phyloP scores from a whole-genome alignment of 2,888 invertebrate species.

The Spialia ferax region DNA sequence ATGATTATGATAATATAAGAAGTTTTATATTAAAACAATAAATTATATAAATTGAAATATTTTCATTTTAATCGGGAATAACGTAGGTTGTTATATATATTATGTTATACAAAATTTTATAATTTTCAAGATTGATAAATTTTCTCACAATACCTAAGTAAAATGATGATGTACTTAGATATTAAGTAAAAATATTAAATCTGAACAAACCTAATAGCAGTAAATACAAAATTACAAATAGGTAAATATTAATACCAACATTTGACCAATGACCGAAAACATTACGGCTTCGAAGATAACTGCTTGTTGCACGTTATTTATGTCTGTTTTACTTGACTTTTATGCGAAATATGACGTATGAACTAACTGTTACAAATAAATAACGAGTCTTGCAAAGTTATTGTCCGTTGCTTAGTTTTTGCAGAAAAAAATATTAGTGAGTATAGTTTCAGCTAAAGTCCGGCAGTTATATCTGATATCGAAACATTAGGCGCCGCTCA shows the following conservation, averaged over 20 bases:
- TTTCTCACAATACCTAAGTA: background rate
- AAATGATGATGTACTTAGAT: background rate
- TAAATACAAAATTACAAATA: background rate
- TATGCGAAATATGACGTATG: slow-evolving; percentile 1
- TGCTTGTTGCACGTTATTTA: slow-evolving; percentile 12
- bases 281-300: slow-evolving; percentile 7
- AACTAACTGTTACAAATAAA: slow-evolving; percentile 6
- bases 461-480: slow-evolving; percentile 50
- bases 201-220: too few relatives aligned
- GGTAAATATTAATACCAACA: too few relatives aligned
- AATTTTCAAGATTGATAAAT: too few relatives aligned
- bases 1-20: too few relatives aligned
- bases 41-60: too few relatives aligned
- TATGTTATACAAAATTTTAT: too few relatives aligned
- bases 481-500: too few relatives aligned
- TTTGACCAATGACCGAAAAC: background rate
- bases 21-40: too few relatives aligned
- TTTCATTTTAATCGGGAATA: too few relatives aligned
- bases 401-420: slow-evolving; percentile 15
- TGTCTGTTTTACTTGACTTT: slow-evolving; percentile 19
- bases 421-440: background rate
- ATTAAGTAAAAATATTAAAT: too few relatives aligned
- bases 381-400: slow-evolving; percentile 19
- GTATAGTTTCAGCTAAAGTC: background rate
- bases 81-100: too few relatives aligned